Percentiles rank a stretch among this genome's conserved stretches.
These are phyloP conservation scores for Lepisosteus osseus DNA, from an alignment of 2,113 vertebrate genomes.

Conservation along the genomic window DNA sequence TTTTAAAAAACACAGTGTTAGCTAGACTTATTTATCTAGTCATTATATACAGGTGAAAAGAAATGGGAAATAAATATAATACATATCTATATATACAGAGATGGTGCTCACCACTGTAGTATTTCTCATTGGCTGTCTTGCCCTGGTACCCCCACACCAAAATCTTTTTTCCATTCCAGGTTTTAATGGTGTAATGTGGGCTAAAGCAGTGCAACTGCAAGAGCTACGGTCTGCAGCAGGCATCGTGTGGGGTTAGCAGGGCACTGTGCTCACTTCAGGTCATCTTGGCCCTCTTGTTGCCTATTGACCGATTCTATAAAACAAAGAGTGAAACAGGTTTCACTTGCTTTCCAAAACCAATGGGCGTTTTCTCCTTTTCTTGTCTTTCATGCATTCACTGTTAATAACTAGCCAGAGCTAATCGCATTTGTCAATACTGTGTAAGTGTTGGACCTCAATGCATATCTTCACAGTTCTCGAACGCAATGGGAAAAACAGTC, in stretches of 20 bases:
- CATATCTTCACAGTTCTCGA: too few relatives aligned
- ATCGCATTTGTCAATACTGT: too few relatives aligned
- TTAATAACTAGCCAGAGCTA: too few relatives aligned
- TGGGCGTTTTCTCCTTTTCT: too few relatives aligned
- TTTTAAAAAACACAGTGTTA: too few relatives aligned
- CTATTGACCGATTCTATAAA: conserved; percentile 62
- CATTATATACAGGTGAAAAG: too few relatives aligned
- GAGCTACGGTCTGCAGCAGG: conserved; percentile 4
- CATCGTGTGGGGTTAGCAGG: conserved; percentile 4
- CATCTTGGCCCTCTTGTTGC: conserved; percentile 68
- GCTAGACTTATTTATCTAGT: too few relatives aligned
- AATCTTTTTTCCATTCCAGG: conserved; percentile 7
- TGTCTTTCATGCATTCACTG: too few relatives aligned
- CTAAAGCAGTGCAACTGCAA: conserved; percentile 4
- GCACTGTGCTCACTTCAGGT: conserved; percentile 43
- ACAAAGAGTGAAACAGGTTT: background rate
- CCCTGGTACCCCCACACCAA: conserved; percentile 11
- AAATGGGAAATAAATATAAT: conserved; percentile 49
- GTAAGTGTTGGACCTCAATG: too few relatives aligned
- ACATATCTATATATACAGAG: conserved; percentile 55
- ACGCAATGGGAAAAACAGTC: too few relatives aligned
- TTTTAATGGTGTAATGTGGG: background rate
- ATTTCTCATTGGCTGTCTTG: conserved; percentile 1
- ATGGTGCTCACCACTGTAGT: conserved; percentile 36
- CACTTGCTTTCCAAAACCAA: too few relatives aligned